Conservation (phyloP, 2,113 vertebrate genomes). For the Shinisaurus crocodilurus region DNA sequence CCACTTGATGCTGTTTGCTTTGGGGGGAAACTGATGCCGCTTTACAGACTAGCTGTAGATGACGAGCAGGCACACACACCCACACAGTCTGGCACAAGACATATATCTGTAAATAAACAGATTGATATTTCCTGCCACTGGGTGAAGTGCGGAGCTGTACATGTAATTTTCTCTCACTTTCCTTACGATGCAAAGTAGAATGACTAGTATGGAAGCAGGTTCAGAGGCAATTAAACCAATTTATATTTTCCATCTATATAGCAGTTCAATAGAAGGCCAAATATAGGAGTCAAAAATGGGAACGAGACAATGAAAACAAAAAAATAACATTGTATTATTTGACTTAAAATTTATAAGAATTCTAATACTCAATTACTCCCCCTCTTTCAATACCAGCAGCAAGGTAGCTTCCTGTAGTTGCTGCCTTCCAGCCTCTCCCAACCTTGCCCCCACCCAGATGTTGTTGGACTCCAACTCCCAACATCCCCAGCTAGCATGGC, state of each 20-base stretch:
- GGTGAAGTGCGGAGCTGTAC: neutral
- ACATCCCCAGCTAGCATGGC: too few relatives aligned
- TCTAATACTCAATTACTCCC: neutral
- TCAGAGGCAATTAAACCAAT: neutral
- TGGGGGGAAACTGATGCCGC: neutral
- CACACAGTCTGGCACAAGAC: neutral
- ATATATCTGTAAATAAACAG: slow-evolving; percentile 11
- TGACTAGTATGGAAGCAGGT: neutral
- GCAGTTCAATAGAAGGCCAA: neutral
- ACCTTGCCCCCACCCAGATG: too few relatives aligned
- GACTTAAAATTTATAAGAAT: neutral
- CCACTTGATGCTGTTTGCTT: neutral
- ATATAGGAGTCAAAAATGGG: neutral
- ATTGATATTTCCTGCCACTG: neutral
- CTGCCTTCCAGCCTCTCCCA: too few relatives aligned
- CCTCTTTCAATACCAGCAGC: neutral
- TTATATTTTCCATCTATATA: neutral
- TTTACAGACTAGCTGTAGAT: slow-evolving; percentile 1
- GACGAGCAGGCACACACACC: neutral
- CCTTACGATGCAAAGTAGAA: neutral
- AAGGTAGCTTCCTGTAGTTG: neutral
- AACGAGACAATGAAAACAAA: neutral
- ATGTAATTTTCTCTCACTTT: neutral
- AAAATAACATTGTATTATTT: neutral
- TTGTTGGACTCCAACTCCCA: too few relatives aligned